Base-by-base conservation (phyloP, 1,140 invertebrate species). In the Trichonephila clavipes region DNA sequence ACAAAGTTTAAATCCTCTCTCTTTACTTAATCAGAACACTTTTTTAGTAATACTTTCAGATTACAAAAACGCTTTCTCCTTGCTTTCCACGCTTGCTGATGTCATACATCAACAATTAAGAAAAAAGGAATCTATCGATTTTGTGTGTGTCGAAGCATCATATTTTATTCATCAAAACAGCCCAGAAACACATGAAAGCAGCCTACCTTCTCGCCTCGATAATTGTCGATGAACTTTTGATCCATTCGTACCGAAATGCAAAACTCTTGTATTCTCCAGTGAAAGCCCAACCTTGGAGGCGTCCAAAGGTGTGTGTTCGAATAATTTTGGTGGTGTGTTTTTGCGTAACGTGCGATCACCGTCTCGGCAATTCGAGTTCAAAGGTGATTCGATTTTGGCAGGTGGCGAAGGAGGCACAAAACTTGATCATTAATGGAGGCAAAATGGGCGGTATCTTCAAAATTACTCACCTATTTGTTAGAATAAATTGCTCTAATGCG, bases 391-490 rank as follows among this genome's bases (percentile, higher is more conserved):
- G 24, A 34, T 34, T 40, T 34, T 77, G 28, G 28, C 72, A 77
- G 34, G 72, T 77, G 72, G 72, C 72, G 72, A 77, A 77, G 72
- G 72, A 77, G 72, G 69, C 28, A 72, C n/a, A 34, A 28, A 72
- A 72, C 24, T 10, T 16, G 28, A 77, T 77, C 28, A 18, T 28
- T 77, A 77, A 77, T 77, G 72, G 72, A 77, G 72, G 72, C 28
- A 77, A 77, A 77, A 16, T 64, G 62, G 72, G 72, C 24, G 24
- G 24, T 34, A 34, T 34, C 28, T 77, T 77, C 28, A 28, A 77
- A 77, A 77, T 77, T 77, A 77, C 72, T 77, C 72, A 77, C 72
- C 72, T 77, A 77, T 77, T 77, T 77, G 72, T 77, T 28, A 19
- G 34, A 40, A 77, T 77, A 77, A 77, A 77, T 77, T 77, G 72